These are phyloP conservation scores for Lates japonicus DNA, from an alignment of 2,797 vertebrate species.

Conservation along the genomic window DNA sequence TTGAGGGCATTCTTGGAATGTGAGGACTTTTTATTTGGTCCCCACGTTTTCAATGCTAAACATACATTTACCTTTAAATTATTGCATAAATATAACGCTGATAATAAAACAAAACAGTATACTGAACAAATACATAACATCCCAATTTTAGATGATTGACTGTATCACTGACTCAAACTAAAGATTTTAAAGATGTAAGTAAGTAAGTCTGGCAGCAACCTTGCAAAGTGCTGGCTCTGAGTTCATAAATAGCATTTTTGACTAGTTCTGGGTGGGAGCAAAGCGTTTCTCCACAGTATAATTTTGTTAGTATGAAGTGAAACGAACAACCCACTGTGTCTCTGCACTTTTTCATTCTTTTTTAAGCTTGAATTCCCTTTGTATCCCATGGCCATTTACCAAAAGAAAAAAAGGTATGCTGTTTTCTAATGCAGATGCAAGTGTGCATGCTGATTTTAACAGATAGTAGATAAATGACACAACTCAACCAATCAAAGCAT, in stretches of 20 bases:
- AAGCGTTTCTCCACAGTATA: not conserved
- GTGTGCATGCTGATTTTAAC: not conserved
- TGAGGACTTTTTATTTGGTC: not conserved
- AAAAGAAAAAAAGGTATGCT: not conserved
- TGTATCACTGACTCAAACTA: not conserved
- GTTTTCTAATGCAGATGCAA: not conserved
- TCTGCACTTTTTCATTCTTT: conserved; percentile 2
- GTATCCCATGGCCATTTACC: not conserved
- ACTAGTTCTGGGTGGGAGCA: conserved; percentile 13
- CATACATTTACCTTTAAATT: too few relatives aligned
- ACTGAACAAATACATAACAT: too few relatives aligned
- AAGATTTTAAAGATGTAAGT: not conserved
- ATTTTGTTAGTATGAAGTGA: conserved; percentile 2
- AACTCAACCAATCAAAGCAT: too few relatives aligned
- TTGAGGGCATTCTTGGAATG: not conserved
- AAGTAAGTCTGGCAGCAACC: not conserved
- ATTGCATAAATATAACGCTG: too few relatives aligned
- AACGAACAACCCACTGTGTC: not conserved
- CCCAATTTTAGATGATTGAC: not conserved
- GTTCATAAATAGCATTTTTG: conserved; percentile 22
- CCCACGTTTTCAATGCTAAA: not conserved
- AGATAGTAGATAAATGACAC: too few relatives aligned
- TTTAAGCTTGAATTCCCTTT: not conserved
- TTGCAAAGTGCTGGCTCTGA: not conserved
- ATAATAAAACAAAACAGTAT: too few relatives aligned